Evolutionary conservation across 2,113 vertebrate species (phyloP), one percentile per base, ranked within the genome.

Genomic region (Myrmecobius fasciatus): DNA sequence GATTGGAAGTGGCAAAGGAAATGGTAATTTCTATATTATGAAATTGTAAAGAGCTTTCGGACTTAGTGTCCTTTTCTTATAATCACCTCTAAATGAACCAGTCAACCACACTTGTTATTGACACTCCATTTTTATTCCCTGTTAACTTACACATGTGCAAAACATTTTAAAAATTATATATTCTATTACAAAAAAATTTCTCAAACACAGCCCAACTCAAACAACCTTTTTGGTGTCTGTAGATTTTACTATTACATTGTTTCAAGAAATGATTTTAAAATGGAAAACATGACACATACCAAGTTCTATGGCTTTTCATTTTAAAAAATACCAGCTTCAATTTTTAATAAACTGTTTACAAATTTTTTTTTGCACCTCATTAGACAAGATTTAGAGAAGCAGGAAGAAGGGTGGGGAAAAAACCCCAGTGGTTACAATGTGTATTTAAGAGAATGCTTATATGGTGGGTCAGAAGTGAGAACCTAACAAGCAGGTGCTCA

Each of bases 251-350:
- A 51, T 56, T 96, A 96, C 54, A 31, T 94, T 98, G 90, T 91
- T 95, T 97, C 92, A 98, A 96, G 54, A 96, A 96, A 92, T 96
- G 91, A 92, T 94, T 97, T 97, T 95, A 95, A 98, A 97, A 97
- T 95, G 95, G 96, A 98, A 98, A 98, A 97, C 75, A 25, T 3
- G 67, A 95, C 0, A 67, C 51, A 53, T 53, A 54, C 47, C 95
- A 97, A 96, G 49, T 91, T 95, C 91, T 98, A 98, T 98, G 98
- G 98, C 98, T 98, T 98, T 93, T 89, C 95, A 89, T 96, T 97
- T 95, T 36, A 83, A 52, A 17, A 96, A 92, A 92, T 3, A 96
- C 47, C 94, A 95, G 95, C 91, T 96, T 96, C 92, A 89, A 46
- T 94, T 96, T 95, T 96, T 46, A 51, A 91, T 94, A 96, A 97